Percentiles rank a stretch among this genome's conserved stretches.
These are phyloP conservation scores for Pollachius pollachius DNA, from an alignment of 2,113 vertebrate genomes.

Conservation along the genomic window DNA sequence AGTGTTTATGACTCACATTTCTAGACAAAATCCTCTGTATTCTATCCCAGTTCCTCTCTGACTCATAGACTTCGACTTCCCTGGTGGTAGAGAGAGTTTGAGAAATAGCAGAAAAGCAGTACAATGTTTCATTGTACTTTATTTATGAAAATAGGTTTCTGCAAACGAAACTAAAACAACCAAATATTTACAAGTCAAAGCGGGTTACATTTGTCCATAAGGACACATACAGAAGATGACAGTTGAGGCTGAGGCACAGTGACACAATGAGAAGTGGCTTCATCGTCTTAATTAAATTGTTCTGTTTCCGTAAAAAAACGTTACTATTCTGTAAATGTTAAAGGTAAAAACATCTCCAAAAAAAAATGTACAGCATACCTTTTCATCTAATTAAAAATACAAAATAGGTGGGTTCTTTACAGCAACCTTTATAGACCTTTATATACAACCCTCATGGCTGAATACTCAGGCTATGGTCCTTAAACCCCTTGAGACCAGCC, in stretches of 20 bases:
- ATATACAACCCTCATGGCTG: too few species aligned
- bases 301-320: neutral
- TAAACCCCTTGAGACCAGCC: too few species aligned
- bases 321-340: too few species aligned
- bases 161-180: constrained; percentile 36
- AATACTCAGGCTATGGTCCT: too few species aligned
- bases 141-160: constrained; percentile 63
- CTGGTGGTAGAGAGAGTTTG: too few species aligned
- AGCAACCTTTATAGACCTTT: too few species aligned
- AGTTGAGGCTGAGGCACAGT: constrained; percentile 49
- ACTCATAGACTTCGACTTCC: too few species aligned
- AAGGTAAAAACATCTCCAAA: neutral
- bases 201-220: constrained; percentile 1
- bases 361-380: constrained; percentile 9
- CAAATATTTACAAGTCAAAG: constrained; percentile 21
- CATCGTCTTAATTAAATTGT: constrained; percentile 12
- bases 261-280: constrained; percentile 2
- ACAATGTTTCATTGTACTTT: constrained; percentile 23
- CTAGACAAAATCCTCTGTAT: too few species aligned
- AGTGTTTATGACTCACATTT: too few species aligned
- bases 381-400: neutral
- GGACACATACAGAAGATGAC: constrained; percentile 12
- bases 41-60: too few species aligned
- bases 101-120: too few species aligned
- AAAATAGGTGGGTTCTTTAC: neutral